phyloP scores from a whole-genome alignment of 2,797 vertebrate species.

The Scolopax rusticola region DNA sequence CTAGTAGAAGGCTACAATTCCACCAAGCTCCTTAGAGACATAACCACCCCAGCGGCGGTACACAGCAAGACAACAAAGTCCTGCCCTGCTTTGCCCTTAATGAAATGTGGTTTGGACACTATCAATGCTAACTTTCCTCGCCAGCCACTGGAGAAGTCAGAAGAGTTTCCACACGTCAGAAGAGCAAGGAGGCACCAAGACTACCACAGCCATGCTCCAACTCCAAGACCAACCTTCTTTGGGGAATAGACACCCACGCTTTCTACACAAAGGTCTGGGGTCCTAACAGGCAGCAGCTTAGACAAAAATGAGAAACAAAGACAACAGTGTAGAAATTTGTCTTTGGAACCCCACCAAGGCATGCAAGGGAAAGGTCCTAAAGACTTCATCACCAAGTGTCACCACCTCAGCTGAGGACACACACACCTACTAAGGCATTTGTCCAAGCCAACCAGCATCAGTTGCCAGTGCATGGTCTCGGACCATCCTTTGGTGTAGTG shows the following conservation, averaged over 20 bases:
- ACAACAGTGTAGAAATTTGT: neutral
- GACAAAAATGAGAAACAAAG: conserved; percentile 38
- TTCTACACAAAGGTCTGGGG: conserved; percentile 87
- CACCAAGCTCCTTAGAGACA: neutral
- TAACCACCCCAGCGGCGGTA: neutral
- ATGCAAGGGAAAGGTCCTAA: fast-evolving
- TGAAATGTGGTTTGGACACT: fast-evolving
- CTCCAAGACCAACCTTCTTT: conserved; percentile 86
- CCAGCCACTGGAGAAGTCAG: conserved; percentile 15
- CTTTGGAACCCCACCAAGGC: neutral
- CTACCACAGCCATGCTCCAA: conserved; percentile 34
- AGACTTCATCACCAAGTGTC: neutral
- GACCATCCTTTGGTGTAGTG: fast-evolving
- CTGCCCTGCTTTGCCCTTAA: neutral
- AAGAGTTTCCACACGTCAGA: neutral
- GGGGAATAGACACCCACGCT: conserved; percentile 88
- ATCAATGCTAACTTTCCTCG: neutral
- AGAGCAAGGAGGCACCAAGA: conserved; percentile 3
- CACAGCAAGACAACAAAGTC: neutral
- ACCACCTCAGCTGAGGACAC: neutral
- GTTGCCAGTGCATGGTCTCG: neutral
- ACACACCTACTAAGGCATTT: neutral
- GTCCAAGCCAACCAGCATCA: neutral
- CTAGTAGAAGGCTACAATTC: neutral
- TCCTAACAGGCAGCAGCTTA: conserved; percentile 82